phyloP scores from a whole-genome alignment of 2,797 vertebrate genomes.

The Aratinga solstitialis region DNA sequence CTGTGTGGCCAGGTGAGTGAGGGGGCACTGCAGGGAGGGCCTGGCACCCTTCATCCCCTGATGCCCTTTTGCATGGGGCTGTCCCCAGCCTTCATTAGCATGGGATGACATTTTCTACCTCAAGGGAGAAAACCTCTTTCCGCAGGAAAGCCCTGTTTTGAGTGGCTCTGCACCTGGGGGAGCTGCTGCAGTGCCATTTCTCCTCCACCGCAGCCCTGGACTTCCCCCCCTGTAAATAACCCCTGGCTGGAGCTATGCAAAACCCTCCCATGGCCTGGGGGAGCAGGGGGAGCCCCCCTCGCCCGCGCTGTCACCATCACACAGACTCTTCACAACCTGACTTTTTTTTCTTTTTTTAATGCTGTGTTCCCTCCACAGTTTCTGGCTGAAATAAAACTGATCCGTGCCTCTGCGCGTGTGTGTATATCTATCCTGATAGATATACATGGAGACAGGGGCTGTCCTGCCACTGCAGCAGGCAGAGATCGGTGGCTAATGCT shows the following conservation, averaged over 20 bases:
- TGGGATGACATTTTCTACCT: constrained; percentile 30
- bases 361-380: constrained; percentile 7
- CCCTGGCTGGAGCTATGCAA: constrained; percentile 40
- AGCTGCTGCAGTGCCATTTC: not conserved
- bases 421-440: constrained; percentile 58
- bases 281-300: not conserved
- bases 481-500: not conserved
- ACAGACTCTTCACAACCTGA: not conserved
- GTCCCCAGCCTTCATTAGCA: not conserved
- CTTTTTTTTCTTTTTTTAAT: constrained; percentile 35
- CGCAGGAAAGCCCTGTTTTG: not conserved
- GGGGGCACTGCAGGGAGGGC: not conserved
- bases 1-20: not conserved
- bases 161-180: not conserved
- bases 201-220: not conserved
- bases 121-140: not conserved
- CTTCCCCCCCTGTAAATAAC: not conserved
- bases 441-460: not conserved
- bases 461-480: not conserved
- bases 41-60: not conserved
- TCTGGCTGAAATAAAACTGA: constrained; percentile 62
- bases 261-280: not conserved
- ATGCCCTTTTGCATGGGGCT: not conserved
- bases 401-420: constrained; percentile 29
- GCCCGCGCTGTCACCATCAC: not conserved